Base-by-base conservation (phyloP, 2,888 invertebrate species). In the Bimastos eiseni region DNA sequence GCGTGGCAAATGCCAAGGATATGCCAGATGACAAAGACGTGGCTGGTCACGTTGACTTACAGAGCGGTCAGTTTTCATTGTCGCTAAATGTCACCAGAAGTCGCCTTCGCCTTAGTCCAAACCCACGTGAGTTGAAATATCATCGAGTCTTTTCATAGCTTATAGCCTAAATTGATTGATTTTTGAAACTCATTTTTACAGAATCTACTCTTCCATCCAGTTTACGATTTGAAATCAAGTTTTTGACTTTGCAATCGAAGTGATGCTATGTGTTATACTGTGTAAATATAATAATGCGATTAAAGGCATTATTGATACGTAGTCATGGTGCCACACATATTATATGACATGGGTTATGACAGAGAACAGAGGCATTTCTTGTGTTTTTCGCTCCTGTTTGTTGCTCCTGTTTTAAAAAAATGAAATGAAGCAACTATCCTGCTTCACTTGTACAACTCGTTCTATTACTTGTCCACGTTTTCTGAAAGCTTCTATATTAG, bases 41-140 rank as follows among this genome's bases (percentile, higher is more conserved):
- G 24, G 34, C 86, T 19, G 86, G 86, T 86, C 86, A 86, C 15
- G 86, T 86, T 3, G 86, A 86, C 36, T 36, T 86, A 24, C 86
- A 86, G 36, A 36, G 86, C 36, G 86, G 86, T 36, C 86, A 37
- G 34, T 37, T 86, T 19, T 86, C 86, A 36, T 37, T 86, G 86
- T 86, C 86, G 86, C 86, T 86, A 34, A 37, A 86, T 86, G 86
- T 86, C 37, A 86, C 86, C 86, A 86, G 86, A 86, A 86, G 86
- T 37, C 86, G 86, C 86, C 86, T 86, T 86, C 86, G 90, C 84
- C 90, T 90, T 44, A 90, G 90, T 88, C 90, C 90, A 30, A 83
- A 90, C 86, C 90, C 88, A 34, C 37, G 90, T 90, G 41, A 90
- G 90, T 90, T 88, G 38, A 6, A 70, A 70, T 17, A n/a, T 70